These are phyloP conservation scores for Centropus unirufus DNA, from an alignment of 2,113 vertebrate genomes.

Conservation along the genomic window DNA sequence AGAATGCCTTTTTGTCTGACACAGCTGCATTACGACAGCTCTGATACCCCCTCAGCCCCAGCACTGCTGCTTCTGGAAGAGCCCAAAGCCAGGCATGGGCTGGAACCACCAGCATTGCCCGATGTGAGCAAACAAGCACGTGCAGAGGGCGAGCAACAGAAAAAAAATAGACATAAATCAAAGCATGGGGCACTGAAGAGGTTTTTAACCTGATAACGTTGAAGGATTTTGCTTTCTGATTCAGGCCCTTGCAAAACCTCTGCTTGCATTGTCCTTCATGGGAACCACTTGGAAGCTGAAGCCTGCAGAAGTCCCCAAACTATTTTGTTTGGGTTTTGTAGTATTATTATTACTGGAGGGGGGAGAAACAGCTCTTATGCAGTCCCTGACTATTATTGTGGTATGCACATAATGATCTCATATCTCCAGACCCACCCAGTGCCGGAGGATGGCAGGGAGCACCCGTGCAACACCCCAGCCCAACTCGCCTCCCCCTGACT, in stretches of 20 bases:
- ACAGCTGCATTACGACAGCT: not conserved
- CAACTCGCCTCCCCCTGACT: not conserved
- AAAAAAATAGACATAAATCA: not conserved
- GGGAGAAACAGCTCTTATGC: not conserved
- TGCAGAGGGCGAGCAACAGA: not conserved
- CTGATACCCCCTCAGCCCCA: accelerated
- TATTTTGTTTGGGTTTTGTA: not conserved
- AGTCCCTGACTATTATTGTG: not conserved
- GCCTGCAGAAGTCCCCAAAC: not conserved
- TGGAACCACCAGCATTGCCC: not conserved
- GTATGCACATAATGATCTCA: not conserved
- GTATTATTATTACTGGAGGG: not conserved
- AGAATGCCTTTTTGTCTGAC: not conserved
- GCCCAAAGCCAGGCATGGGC: not conserved
- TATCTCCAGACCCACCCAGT: not conserved
- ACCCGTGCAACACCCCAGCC: not conserved
- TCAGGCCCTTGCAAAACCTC: not conserved
- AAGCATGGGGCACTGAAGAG: not conserved
- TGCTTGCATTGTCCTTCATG: not conserved
- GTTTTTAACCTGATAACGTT: not conserved
- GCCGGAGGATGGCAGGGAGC: not conserved
- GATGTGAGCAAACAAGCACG: not conserved
- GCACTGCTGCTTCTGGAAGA: not conserved
- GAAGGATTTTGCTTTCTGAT: not conserved
- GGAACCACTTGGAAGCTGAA: not conserved